Evolutionary conservation across 1,140 invertebrate species (phyloP), one percentile per base, ranked within the genome.

Genomic region (Formica selysi): DNA sequence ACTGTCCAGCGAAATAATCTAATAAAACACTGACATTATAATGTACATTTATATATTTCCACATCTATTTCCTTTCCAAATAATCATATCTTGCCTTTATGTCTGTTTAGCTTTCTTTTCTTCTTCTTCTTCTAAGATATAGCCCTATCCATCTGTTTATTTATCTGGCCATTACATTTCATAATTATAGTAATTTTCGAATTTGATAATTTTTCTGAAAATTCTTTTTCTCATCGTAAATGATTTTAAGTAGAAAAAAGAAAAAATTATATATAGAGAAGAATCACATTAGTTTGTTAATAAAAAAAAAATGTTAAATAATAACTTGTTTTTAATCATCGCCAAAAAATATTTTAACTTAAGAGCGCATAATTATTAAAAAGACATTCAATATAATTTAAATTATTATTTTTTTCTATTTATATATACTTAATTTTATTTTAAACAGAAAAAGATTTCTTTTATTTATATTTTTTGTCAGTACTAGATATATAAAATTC

Each of bases 1-100:
- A 71, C 6, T 32, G 32, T 32, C 3, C 2, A 32, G 48, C 65
- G 54, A 32, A 44, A 32, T 73, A 73, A 73, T 81, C 67, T 73
- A 81, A 71, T 81, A 70, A 81, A 81, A 81, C 78, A 81, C 48
- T 22, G 78, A 81, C 22, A 29, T 71, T 81, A 71, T 71, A n/a
- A n/a, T n/a, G n/a, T n/a, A n/a, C n/a, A n/a, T n/a, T n/a, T n/a
- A n/a, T n/a, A n/a, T n/a, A 22, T 22, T 22, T 22, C 22, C 22
- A 22, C 83, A 29, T 79, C 44, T 48, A 67, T 68, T 38, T 10
- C 13, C 41, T 80, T 26, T 6, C 3, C 44, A 32, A 80, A 70
- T 80, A 80, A 76, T 80, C 64, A 67, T 38, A 80, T 80, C 51
- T 38, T 51, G 13, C n/a, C 68, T 64, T 51, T 70, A 44, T 5